A percentile compares a stretch with the other conserved stretches of the same genome.
Evolutionary conservation across 2,888 invertebrate genomes (phyloP).

Genomic region (Lithophane leautieri): DNA sequence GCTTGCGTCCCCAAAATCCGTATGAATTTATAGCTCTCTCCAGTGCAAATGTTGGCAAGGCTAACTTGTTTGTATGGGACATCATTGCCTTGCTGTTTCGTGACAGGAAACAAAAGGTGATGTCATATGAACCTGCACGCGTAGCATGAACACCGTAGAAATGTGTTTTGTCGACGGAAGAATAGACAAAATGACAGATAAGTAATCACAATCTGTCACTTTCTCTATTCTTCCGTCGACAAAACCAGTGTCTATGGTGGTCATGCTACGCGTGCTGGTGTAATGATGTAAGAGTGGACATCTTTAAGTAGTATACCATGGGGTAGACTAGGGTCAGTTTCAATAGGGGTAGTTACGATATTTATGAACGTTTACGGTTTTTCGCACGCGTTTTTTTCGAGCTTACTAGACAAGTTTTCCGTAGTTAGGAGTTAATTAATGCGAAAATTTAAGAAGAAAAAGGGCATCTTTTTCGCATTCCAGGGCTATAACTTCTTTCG

Average conservation of each 20-base stretch:
- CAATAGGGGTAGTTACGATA: not conserved
- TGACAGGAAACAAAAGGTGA: constrained; percentile 16
- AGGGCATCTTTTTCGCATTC: not conserved
- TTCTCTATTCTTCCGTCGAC: too few relatives aligned
- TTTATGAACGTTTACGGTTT: not conserved
- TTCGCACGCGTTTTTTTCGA: not conserved
- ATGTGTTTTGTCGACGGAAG: too few relatives aligned
- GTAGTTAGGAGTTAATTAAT: too few relatives aligned
- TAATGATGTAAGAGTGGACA: not conserved
- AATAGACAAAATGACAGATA: too few relatives aligned
- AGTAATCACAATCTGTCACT: too few relatives aligned
- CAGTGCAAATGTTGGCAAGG: constrained; percentile 59
- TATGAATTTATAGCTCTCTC: constrained; percentile 74
- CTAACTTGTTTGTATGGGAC: constrained; percentile 54
- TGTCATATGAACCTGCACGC: constrained; percentile 15
- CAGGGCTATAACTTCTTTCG: not conserved
- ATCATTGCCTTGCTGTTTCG: constrained; percentile 52
- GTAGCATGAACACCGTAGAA: too few relatives aligned
- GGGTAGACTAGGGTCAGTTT: not conserved
- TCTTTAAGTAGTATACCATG: not conserved
- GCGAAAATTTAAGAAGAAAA: not conserved
- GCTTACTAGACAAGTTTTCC: not conserved
- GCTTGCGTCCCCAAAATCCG: constrained; percentile 73
- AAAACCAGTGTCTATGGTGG: too few relatives aligned
- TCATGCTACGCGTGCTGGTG: too few relatives aligned